Evolutionary conservation across 2,797 vertebrate genomes (phyloP), one percentile per base, ranked within the genome.

Genomic region (Iguana delicatissima): DNA sequence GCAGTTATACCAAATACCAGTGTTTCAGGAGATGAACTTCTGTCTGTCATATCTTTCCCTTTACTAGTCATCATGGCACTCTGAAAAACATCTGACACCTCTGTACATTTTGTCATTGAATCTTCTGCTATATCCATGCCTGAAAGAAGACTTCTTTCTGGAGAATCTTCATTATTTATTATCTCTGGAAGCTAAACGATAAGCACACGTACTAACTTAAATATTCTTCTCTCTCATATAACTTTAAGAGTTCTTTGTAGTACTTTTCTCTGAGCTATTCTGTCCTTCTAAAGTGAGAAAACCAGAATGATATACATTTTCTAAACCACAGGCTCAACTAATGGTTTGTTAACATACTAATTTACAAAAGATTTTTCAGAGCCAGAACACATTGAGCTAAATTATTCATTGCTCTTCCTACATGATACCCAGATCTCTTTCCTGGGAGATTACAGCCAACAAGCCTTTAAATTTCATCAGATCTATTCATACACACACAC

Each of bases 101-200:
- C 62, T 1, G 5, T 35, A 0, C 35, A 89, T 94, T 88, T 82
- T 91, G 69, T 6, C 72, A 64, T 64, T 90, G 84, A 87, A 55
- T 94, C 90, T 59, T 96, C 84, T 84, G 95, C 87, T 74, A 84
- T 6, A 92, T 62, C 29, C 85, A 64, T 64, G 88, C 55, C 85
- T 1, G 92, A 92, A 62, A 74, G 92, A 85, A 95, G 80, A 50
- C 72, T 95, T 93, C 86, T 72, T 95, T 96, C 95, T 93, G 94
- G 84, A 92, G 62, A 91, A 0, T 86, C 90, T 89, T 93, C 83
- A 92, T 91, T 82, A 93, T 46, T 91, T 90, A 94, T 90, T 89
- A 87, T 89, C 93, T 77, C 62, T 84, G 18, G 81, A 93, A 95
- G 50, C n/a, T 89, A 95, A 94, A 94, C 0, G 92, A 85, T 90